Percentiles rank a stretch among this genome's conserved stretches.
Conservation (phyloP, 2,113 vertebrate species). For the Morone saxatilis region DNA sequence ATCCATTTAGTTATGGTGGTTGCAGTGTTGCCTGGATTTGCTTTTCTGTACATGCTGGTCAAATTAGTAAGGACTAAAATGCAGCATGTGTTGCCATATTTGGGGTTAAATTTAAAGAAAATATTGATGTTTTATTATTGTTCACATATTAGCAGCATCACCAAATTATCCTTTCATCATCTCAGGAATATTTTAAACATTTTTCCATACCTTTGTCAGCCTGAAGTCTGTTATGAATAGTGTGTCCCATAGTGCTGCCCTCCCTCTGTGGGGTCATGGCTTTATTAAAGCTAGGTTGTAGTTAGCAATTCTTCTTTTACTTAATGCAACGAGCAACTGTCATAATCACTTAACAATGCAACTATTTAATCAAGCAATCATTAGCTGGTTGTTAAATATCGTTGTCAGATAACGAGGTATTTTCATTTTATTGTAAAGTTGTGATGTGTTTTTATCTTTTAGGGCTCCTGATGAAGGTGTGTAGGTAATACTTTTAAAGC, state of each 20-base stretch:
- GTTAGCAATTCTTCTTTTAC: background rate
- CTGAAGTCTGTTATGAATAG: background rate
- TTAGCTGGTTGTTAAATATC: background rate
- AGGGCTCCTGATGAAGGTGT: constrained; percentile 86
- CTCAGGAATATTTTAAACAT: background rate
- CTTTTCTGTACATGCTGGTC: background rate
- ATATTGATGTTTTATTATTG: background rate
- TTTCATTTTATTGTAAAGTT: background rate
- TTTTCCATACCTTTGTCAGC: background rate
- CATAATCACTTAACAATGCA: background rate
- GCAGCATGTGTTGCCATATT: background rate
- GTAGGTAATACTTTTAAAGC: constrained; percentile 93
- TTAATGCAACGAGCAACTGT: background rate
- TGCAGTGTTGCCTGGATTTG: background rate
- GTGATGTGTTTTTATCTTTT: constrained; percentile 1
- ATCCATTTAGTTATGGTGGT: background rate
- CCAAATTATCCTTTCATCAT: background rate
- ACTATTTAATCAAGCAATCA: background rate
- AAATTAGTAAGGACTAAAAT: background rate
- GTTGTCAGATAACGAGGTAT: background rate
- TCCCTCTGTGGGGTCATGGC: background rate
- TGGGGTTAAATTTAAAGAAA: background rate
- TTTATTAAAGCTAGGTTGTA: background rate
- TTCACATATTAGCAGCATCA: background rate
- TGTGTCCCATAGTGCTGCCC: background rate